phyloP scores from a whole-genome alignment of 1,140 invertebrate genomes.

The Drosophila lowei region DNA sequence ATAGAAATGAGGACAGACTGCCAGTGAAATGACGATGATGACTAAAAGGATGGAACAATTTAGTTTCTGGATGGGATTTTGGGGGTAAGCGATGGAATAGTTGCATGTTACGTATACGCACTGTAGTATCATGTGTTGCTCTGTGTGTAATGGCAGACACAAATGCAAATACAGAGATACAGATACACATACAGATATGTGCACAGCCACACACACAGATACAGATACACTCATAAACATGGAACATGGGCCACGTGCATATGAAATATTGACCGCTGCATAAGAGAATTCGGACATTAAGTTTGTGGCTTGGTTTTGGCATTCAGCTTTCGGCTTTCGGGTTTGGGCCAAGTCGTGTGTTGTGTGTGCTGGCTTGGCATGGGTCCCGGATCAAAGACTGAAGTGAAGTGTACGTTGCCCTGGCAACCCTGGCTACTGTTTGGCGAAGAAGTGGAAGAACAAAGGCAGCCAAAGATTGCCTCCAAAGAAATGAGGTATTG shows the following conservation, averaged over 20 bases:
- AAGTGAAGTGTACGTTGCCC: constrained; percentile 3
- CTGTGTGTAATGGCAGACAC: constrained; percentile 38
- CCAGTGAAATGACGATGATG: constrained; percentile 1
- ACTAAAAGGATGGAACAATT: constrained; percentile 21
- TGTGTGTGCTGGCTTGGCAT: too few relatives aligned
- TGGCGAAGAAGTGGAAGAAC: not conserved
- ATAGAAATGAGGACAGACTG: not conserved
- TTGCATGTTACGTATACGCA: constrained; percentile 75
- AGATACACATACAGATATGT: constrained; percentile 5
- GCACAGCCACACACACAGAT: constrained; percentile 6
- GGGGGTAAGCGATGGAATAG: constrained; percentile 36
- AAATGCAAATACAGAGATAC: constrained; percentile 57
- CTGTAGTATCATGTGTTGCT: constrained; percentile 40
- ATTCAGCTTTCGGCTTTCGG: constrained; percentile 5
- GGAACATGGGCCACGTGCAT: constrained; percentile 52
- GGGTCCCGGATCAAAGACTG: constrained; percentile 12
- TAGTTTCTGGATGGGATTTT: constrained; percentile 14
- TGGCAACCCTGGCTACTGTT: constrained; percentile 23
- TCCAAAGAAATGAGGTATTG: not conserved
- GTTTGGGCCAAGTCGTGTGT: constrained; percentile 11
- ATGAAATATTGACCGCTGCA: constrained; percentile 75
- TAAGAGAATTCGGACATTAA: constrained; percentile 52
- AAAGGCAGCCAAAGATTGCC: constrained; percentile 18
- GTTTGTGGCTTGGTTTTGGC: constrained; percentile 36
- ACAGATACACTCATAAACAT: constrained; percentile 45